Conservation (phyloP, 2,797 vertebrate species). For the Euphonia xanthogaster region DNA sequence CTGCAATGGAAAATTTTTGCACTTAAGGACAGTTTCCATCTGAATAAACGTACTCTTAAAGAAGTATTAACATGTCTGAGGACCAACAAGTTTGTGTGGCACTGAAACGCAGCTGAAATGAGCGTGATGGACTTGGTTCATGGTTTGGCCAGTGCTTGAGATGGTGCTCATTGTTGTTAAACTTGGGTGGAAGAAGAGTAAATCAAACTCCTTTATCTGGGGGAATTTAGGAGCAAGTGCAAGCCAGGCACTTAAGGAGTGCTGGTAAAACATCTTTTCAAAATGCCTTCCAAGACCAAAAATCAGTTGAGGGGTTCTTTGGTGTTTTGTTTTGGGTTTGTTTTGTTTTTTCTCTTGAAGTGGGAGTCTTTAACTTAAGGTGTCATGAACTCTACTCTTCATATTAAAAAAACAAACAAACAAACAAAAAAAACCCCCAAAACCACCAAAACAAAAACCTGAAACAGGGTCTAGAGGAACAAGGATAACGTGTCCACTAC, state of each 20-base stretch:
- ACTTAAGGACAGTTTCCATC: background rate
- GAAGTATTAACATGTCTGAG: background rate
- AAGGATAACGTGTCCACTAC: background rate
- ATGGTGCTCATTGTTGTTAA: background rate
- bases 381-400: background rate
- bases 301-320: background rate
- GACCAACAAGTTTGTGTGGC: background rate
- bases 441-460: background rate
- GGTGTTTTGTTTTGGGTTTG: background rate
- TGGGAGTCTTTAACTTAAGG: background rate
- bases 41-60: background rate
- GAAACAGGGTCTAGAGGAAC: rapidly evolving
- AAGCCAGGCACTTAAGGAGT: background rate
- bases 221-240: background rate
- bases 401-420: too few relatives aligned
- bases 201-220: background rate
- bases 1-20: rapidly evolving
- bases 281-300: background rate
- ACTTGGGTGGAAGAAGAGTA: background rate
- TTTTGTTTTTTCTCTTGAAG: background rate
- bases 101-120: background rate
- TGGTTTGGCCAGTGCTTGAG: background rate
- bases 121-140: background rate
- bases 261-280: background rate
- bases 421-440: rapidly evolving